phyloP scores from a whole-genome alignment of 2,797 vertebrate species.

The Hirundo rustica region DNA sequence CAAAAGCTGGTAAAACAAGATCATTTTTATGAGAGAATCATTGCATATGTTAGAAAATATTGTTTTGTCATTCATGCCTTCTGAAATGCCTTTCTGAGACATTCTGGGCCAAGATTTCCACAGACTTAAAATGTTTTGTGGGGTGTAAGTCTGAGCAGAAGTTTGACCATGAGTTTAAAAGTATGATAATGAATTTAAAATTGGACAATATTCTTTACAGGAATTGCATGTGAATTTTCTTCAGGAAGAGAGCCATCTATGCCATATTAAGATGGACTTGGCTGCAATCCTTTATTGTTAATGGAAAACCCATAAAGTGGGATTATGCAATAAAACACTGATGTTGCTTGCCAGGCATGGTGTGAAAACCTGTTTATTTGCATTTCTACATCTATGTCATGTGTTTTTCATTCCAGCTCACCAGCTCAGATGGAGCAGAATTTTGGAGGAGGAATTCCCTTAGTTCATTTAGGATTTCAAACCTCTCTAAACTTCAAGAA shows the following conservation, averaged over 20 bases:
- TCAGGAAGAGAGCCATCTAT: not conserved
- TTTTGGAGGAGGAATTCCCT: not conserved
- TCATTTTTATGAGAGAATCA: not conserved
- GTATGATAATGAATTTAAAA: not conserved
- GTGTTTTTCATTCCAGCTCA: not conserved
- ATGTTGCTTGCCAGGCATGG: not conserved
- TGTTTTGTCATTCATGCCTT: not conserved
- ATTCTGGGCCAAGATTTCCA: not conserved
- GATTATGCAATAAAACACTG: not conserved
- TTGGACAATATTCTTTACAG: not conserved
- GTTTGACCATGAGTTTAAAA: not conserved
- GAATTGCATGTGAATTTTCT: not conserved
- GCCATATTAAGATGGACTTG: not conserved
- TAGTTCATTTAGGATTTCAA: not conserved
- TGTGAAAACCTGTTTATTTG: not conserved
- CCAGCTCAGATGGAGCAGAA: accelerated
- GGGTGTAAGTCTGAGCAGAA: not conserved
- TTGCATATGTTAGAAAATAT: not conserved
- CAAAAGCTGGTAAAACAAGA: not conserved
- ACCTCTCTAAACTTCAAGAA: not conserved
- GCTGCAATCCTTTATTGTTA: not conserved
- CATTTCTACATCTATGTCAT: not conserved
- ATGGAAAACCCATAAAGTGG: not conserved
- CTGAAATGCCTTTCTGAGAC: not conserved
- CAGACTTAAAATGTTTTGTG: not conserved